These are phyloP conservation scores for Arvicanthis niloticus DNA, from an alignment of 2,113 vertebrate species.

Conservation along the genomic window DNA sequence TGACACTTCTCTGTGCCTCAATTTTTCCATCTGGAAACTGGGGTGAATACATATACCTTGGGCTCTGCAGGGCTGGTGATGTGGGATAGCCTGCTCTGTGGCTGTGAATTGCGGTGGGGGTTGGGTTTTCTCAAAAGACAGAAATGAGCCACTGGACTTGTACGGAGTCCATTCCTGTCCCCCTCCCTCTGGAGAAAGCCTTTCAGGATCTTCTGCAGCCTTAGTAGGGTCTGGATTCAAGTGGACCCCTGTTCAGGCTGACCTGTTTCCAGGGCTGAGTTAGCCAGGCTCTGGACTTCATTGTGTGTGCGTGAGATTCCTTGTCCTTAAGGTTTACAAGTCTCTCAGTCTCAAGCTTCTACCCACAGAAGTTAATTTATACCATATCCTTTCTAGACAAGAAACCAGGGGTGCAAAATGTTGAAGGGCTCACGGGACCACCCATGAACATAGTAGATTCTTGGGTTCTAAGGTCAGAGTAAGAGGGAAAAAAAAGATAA, in stretches of 20 bases:
- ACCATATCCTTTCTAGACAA: not conserved
- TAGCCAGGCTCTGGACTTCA: not conserved
- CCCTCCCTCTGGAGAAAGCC: not conserved
- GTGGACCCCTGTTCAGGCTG: not conserved
- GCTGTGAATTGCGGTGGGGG: not conserved
- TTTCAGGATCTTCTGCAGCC: not conserved
- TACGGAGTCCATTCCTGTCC: not conserved
- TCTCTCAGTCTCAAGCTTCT: not conserved
- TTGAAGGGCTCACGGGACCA: not conserved
- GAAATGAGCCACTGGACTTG: not conserved
- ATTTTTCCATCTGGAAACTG: not conserved
- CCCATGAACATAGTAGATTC: accelerated
- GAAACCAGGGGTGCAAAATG: not conserved
- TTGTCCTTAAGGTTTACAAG: not conserved
- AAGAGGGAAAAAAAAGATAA: not conserved
- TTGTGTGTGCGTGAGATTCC: accelerated
- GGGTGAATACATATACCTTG: not conserved
- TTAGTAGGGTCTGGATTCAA: not conserved
- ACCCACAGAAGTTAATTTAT: not conserved
- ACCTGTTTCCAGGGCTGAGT: not conserved
- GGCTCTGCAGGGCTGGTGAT: not conserved
- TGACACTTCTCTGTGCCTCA: not conserved
- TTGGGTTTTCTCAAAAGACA: not conserved
- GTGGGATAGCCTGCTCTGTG: not conserved
- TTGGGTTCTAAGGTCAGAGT: not conserved